Evolutionary conservation across 2,888 invertebrate genomes (phyloP).

Genomic region (Chrysotoxum bicinctum): DNA sequence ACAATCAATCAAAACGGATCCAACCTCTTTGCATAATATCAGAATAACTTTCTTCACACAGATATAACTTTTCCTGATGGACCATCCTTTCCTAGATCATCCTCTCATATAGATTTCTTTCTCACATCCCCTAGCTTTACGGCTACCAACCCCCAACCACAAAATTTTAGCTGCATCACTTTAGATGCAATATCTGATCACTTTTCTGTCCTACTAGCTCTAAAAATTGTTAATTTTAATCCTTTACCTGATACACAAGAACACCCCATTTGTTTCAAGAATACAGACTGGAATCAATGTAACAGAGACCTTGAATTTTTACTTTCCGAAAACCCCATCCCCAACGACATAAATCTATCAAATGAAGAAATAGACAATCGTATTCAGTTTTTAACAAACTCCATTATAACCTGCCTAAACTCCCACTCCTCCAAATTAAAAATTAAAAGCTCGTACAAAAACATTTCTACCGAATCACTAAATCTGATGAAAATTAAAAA

Average conservation of each 20-base stretch:
- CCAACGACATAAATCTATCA: background rate
- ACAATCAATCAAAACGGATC: background rate
- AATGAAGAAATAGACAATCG: background rate
- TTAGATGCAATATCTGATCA: background rate
- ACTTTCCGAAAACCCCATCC: background rate
- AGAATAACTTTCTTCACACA: background rate
- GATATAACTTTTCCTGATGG: background rate
- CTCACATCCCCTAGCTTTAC: background rate
- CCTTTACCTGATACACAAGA: background rate
- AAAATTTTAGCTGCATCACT: too few relatives aligned
- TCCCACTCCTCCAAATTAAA: background rate
- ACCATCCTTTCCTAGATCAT: background rate
- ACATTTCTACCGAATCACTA: background rate
- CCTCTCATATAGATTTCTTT: background rate
- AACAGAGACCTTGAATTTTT: background rate
- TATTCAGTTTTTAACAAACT: background rate
- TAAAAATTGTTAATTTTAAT: background rate
- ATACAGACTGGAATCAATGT: background rate
- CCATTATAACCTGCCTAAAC: background rate
- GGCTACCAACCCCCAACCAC: too few relatives aligned
- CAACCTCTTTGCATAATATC: background rate
- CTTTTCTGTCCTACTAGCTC: background rate
- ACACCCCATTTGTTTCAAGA: background rate
- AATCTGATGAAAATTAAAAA: background rate
- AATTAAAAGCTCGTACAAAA: background rate